Percentiles rank a stretch among this genome's conserved stretches.
Evolutionary conservation across 2,797 vertebrate species (phyloP).

Genomic region (Enteromius mattozi): DNA sequence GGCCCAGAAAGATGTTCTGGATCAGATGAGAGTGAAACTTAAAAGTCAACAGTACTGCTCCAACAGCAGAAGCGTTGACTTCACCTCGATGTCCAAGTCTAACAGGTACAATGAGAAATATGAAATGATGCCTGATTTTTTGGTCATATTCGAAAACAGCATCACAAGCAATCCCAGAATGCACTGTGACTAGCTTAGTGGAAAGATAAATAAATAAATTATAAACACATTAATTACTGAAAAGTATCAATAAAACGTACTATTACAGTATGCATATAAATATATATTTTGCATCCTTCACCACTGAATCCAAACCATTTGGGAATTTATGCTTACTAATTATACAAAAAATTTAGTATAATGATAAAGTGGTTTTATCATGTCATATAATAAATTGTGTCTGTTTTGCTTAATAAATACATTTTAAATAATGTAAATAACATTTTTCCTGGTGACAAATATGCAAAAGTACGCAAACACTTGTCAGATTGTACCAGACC

Average conservation of each 20-base stretch:
- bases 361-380: not conserved
- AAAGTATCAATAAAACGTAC: not conserved
- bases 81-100: slow-evolving; percentile 84
- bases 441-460: too few species aligned
- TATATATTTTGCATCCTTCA: not conserved
- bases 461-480: not conserved
- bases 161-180: slow-evolving; percentile 5
- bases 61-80: slow-evolving; percentile 80
- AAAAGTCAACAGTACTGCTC: slow-evolving; percentile 83
- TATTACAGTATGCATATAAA: too few species aligned
- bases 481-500: not conserved
- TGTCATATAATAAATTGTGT: not conserved
- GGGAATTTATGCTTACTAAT: too few species aligned
- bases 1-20: slow-evolving; percentile 87
- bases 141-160: not conserved
- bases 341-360: not conserved
- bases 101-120: slow-evolving; percentile 80
- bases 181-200: not conserved
- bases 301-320: not conserved
- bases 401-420: not conserved
- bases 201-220: not conserved
- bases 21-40: slow-evolving; percentile 91
- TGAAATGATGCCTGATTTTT: not conserved
- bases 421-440: not conserved
- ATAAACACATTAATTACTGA: not conserved